Conservation (phyloP, 2,113 vertebrate species). For the Gavialis gangeticus region DNA sequence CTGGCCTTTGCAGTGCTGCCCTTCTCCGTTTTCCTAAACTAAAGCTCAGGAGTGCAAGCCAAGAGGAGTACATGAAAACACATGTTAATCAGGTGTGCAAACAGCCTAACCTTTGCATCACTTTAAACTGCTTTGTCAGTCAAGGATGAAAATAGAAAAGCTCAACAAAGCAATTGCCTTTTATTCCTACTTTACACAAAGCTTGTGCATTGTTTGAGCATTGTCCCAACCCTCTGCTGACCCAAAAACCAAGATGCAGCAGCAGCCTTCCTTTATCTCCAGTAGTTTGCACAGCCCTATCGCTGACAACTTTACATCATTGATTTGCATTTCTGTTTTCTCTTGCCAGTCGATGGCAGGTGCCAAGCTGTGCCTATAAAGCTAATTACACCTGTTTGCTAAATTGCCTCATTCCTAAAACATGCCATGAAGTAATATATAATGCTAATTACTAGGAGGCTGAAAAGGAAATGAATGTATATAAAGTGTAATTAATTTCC, state of each 20-base stretch:
- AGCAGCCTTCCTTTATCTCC: background rate
- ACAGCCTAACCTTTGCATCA: background rate
- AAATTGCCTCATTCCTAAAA: conserved; percentile 60
- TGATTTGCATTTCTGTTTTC: conserved; percentile 67
- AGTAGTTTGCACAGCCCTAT: background rate
- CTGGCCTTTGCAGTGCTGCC: background rate
- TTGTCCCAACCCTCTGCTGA: conserved; percentile 11
- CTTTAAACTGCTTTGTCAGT: background rate
- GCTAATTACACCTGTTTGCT: conserved; percentile 52
- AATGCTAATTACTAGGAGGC: conserved; percentile 19
- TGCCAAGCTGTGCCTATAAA: conserved; percentile 49
- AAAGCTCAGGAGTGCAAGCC: background rate
- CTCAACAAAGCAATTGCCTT: background rate
- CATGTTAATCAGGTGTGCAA: background rate
- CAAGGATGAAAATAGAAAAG: background rate
- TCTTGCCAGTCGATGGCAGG: conserved; percentile 56
- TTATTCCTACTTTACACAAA: fast-evolving
- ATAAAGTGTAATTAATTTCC: conserved; percentile 48
- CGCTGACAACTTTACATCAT: conserved; percentile 47
- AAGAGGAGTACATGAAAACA: background rate
- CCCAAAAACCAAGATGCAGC: background rate
- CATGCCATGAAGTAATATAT: conserved; percentile 52
- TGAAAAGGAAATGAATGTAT: conserved; percentile 58
- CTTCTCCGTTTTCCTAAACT: background rate
- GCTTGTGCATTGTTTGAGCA: background rate